These are phyloP conservation scores for Cephalotes varians DNA, from an alignment of 2,888 invertebrate genomes.

Conservation along the genomic window DNA sequence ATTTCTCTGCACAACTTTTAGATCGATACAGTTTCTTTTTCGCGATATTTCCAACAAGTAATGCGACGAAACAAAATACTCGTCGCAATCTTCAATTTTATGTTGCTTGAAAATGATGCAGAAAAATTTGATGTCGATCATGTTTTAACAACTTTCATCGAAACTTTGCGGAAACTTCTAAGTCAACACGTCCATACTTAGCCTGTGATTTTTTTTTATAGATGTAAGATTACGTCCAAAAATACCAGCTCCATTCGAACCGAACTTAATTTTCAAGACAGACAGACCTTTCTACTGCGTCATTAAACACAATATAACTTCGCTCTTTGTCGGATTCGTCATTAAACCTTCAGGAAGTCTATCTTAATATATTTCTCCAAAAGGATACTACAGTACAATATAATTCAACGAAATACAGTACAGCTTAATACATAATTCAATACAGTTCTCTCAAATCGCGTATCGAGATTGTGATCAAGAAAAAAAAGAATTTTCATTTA, in stretches of 20 bases:
- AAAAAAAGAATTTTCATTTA: not conserved
- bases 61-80: not conserved
- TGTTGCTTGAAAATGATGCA: not conserved
- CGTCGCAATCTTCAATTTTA: not conserved
- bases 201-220: constrained; percentile 32
- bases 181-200: not conserved
- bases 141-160: constrained; percentile 25
- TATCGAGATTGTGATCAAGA: not conserved
- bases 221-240: not conserved
- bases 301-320: constrained; percentile 32
- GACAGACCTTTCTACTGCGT: constrained; percentile 60
- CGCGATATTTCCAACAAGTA: not conserved
- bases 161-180: not conserved
- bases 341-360: not conserved
- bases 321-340: constrained; percentile 50
- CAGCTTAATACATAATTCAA: not conserved
- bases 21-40: not conserved
- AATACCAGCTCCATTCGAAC: not conserved
- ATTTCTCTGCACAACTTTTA: not conserved
- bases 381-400: not conserved
- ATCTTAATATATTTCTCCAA: constrained; percentile 1
- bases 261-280: constrained; percentile 39
- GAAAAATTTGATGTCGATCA: not conserved
- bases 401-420: not conserved
- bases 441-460: not conserved